Evolutionary conservation across 2,113 vertebrate species (phyloP).

Genomic region (Cepphus grylle): DNA sequence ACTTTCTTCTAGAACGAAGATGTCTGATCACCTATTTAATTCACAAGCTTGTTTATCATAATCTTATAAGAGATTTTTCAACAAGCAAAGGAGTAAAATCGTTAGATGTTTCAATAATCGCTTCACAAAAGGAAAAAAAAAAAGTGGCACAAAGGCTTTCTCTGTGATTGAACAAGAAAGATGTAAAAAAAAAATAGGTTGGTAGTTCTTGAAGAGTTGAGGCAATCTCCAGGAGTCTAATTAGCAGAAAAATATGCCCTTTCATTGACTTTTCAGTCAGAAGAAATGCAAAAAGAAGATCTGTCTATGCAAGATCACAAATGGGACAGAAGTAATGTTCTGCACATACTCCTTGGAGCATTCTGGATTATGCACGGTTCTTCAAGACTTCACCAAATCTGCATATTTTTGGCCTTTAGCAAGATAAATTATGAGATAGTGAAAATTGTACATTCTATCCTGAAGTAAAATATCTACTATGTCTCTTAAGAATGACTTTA

Average conservation of each 20-base stretch:
- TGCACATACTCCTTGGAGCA: slow-evolving; percentile 23
- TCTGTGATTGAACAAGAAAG: slow-evolving; percentile 41
- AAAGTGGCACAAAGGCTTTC: slow-evolving; percentile 11
- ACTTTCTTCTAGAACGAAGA: background rate
- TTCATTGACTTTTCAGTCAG: slow-evolving; percentile 55
- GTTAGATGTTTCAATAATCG: slow-evolving; percentile 46
- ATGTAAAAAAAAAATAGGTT: background rate
- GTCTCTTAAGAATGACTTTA: background rate
- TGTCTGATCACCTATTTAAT: slow-evolving; percentile 35
- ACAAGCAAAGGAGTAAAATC: slow-evolving; percentile 16
- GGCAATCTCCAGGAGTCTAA: slow-evolving; percentile 58
- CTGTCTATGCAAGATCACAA: slow-evolving; percentile 44
- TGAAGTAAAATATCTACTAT: background rate
- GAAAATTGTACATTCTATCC: background rate
- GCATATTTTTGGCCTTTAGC: slow-evolving; percentile 32
- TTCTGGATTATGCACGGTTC: background rate
- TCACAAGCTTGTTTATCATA: slow-evolving; percentile 25
- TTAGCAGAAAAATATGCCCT: slow-evolving; percentile 60
- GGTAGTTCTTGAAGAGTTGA: slow-evolving; percentile 16
- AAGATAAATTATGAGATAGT: slow-evolving; percentile 19
- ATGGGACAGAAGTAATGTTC: slow-evolving; percentile 6
- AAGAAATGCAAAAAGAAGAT: slow-evolving; percentile 28
- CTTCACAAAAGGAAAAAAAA: background rate
- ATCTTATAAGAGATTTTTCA: slow-evolving; percentile 28
- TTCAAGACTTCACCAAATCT: slow-evolving; percentile 24